Percentiles rank a stretch among this genome's conserved stretches.
Evolutionary conservation across 2,888 invertebrate genomes (phyloP).

Genomic region (Periphyllus acericola): DNA sequence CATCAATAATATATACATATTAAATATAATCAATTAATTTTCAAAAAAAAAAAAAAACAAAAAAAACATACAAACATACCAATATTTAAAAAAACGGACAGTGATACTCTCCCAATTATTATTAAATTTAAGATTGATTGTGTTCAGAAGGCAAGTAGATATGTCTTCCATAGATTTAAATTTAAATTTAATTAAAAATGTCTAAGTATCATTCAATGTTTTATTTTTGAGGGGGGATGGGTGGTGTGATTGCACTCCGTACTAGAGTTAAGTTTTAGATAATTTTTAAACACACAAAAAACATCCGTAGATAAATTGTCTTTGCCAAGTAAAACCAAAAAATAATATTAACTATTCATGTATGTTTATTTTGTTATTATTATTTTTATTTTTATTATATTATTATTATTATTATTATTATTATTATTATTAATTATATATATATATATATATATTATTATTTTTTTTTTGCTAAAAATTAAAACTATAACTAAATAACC

Average conservation of each 20-base stretch:
- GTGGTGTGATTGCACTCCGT: slow-evolving; percentile 57
- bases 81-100: slow-evolving; percentile 42
- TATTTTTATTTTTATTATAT: slow-evolving; percentile 54
- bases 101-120: slow-evolving; percentile 61
- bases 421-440: slow-evolving; percentile 38
- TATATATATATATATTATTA: slow-evolving; percentile 34
- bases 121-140: slow-evolving; percentile 59
- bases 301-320: slow-evolving; percentile 58
- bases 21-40: slow-evolving; percentile 34
- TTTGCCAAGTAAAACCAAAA: slow-evolving; percentile 62
- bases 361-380: slow-evolving; percentile 59
- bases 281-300: slow-evolving; percentile 55
- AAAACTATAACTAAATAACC: slow-evolving; percentile 34
- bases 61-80: background rate
- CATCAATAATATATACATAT: slow-evolving; percentile 44
- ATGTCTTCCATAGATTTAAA: slow-evolving; percentile 61
- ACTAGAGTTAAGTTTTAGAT: slow-evolving; percentile 58
- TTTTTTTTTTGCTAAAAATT: slow-evolving; percentile 55
- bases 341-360: slow-evolving; percentile 57
- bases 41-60: slow-evolving; percentile 25
- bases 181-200: slow-evolving; percentile 43
- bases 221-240: slow-evolving; percentile 18
- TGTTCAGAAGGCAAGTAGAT: slow-evolving; percentile 62
- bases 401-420: slow-evolving; percentile 53
- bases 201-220: slow-evolving; percentile 30